phyloP scores from a whole-genome alignment of 2,797 vertebrate genomes.

The Podargus strigoides region DNA sequence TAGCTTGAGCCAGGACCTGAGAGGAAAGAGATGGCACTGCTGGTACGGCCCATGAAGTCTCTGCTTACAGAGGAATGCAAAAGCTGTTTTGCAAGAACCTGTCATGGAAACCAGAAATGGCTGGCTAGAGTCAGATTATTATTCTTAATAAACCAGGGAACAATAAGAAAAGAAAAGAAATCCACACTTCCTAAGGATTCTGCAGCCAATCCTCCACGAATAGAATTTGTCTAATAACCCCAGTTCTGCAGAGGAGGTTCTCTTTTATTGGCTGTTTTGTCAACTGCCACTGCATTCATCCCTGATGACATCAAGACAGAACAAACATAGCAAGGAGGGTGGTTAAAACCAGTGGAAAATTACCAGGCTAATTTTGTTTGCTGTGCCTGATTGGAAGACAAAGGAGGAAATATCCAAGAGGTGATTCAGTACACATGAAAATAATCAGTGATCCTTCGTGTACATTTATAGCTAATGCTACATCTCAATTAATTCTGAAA shows the following conservation, averaged over 20 bases:
- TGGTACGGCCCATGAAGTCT: neutral
- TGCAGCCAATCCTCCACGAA: neutral
- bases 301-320: neutral
- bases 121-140: neutral
- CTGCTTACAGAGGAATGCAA: neutral
- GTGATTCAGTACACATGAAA: neutral
- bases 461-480: neutral
- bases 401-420: slow-evolving; percentile 6
- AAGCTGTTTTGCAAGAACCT: neutral
- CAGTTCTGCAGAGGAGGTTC: neutral
- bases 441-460: neutral
- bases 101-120: neutral
- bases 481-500: neutral
- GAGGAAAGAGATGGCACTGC: neutral
- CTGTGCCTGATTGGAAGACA: neutral
- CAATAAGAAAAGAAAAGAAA: neutral
- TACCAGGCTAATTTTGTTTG: neutral
- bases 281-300: neutral
- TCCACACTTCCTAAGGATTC: neutral
- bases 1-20: neutral
- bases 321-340: neutral
- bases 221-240: neutral
- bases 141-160: neutral
- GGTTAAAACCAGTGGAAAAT: neutral
- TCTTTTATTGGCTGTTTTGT: neutral